Base-by-base conservation (phyloP, 2,113 vertebrate genomes). In the Oophaga pumilio region DNA sequence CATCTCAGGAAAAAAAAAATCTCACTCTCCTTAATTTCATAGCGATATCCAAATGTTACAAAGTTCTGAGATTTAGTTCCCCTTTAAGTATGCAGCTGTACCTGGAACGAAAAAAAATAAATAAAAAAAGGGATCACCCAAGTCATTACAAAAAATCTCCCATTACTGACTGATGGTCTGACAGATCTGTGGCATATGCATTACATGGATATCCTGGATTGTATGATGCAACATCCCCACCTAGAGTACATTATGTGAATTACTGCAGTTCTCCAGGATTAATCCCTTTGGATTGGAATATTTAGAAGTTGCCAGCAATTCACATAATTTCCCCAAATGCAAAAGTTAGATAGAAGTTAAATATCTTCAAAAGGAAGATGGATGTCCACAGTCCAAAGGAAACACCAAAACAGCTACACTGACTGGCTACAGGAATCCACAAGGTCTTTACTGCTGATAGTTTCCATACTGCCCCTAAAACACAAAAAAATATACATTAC, bases 381-480 rank as follows among this genome's bases (percentile, higher is more conserved):
- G 92, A 93, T 90, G 92, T 93, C 94, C 95, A 93, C 93, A 94
- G 93, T 93, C 93, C 92, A 92, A 91, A 94, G 91, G 91, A 91
- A 92, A 93, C 90, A 92, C 91, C 88, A 93, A 89, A 93, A 93
- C 93, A 94, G 92, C 93, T 93, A 93, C 90, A 0, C 92, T 89
- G 89, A 91, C 74, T 92, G 92, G 91, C 91, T 94, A 92, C 80
- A 82, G 94, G 94, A 94, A 93, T 94, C 92, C 90, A 91, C 92
- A 56, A 83, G 91, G 82, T 93, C 93, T 94, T 98, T 96, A 99
- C 92, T 98, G 98, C 93, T 99, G 97, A 89, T 99, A 99, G 93
- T 98, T 99, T 94, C 97, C 97, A 93, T 99, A 99, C 87, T 99
- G 98, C 94, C 94, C 97, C 98, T 99, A 93, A 90, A 94, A 90